Percentiles rank a stretch among this genome's conserved stretches.
Evolutionary conservation across 2,113 vertebrate species (phyloP).

Genomic region (Falcunculus frontatus): DNA sequence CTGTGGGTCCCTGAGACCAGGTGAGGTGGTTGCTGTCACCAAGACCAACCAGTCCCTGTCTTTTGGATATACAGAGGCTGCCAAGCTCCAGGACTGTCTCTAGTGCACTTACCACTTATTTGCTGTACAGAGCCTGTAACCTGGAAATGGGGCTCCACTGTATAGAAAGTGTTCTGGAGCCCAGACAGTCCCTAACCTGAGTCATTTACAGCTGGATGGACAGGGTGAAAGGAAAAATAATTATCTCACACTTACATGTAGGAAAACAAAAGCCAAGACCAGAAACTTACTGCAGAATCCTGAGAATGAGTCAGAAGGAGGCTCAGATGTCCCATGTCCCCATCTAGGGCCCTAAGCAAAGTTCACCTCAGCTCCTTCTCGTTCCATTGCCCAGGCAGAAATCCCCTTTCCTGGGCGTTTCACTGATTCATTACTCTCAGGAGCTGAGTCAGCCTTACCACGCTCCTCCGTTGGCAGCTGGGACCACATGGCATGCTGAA

Average conservation of each 20-base stretch:
- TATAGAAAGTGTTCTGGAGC: neutral
- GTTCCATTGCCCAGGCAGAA: neutral
- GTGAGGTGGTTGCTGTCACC: fast-evolving
- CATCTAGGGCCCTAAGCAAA: neutral
- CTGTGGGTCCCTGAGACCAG: neutral
- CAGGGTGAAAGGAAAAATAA: neutral
- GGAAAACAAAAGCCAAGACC: neutral
- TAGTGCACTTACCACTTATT: fast-evolving
- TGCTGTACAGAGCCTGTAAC: neutral
- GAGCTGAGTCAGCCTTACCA: neutral
- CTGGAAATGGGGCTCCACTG: neutral
- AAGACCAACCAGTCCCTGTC: neutral
- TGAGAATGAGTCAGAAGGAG: neutral
- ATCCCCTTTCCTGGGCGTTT: neutral
- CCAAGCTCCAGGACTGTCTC: neutral
- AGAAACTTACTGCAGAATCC: neutral
- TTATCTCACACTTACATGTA: neutral
- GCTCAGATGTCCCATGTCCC: neutral
- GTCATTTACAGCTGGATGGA: neutral
- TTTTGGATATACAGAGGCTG: neutral
- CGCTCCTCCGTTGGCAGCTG: neutral
- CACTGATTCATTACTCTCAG: neutral
- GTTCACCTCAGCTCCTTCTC: neutral
- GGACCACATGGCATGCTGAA: neutral
- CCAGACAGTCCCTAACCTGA: neutral